Base-by-base conservation (phyloP, 2,797 vertebrate genomes). In the Tarsius wallacei region DNA sequence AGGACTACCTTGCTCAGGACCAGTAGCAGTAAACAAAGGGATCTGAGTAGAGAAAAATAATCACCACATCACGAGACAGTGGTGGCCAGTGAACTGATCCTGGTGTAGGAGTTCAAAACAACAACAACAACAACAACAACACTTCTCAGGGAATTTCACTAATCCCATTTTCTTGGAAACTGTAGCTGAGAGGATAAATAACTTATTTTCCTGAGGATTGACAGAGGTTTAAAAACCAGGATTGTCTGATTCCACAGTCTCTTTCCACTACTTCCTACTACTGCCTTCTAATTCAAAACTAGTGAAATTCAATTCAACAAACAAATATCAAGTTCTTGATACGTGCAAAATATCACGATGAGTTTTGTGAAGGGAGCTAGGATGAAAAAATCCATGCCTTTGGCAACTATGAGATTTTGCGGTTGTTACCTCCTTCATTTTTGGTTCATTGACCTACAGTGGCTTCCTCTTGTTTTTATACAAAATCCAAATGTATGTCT, bases 181-280 rank as follows among this genome's bases (percentile, higher is more conserved):
- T 85, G 22, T 73, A 28, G 14, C 61, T 89, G 33, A 91, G 24
- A 90, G n/a, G 22, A 19, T 94, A 91, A 94, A 90, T 95, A 95
- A 76, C 64, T 97, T 87, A 71, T 31, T 93, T 93, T 70, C 78
- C 26, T 49, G 2, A 70, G 14, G 33, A 53, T 70, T 22, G 83
- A 71, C 33, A 81, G 73, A 94, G 33, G 87, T 78, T 91, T 86
- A 42, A 42, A 42, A 87, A 31, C 6, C 71, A 90, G 33, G 3
- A 71, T 64, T 84, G 12, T 51, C 33, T 51, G 26, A 85, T 59
- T 89, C n/a, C 31, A 22, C 7, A 22, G 17, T 90, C 59, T 87
- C 47, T 71, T 90, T 59, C 24, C n/a, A 26, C 24, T 71, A 59
- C 6, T 87, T 31, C 51, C 24, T 71, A 59, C 6, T 87, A 36